A percentile compares a stretch with the other conserved stretches of the same genome.
phyloP scores from a whole-genome alignment of 2,888 invertebrate species.

The Sisyra terminalis region DNA sequence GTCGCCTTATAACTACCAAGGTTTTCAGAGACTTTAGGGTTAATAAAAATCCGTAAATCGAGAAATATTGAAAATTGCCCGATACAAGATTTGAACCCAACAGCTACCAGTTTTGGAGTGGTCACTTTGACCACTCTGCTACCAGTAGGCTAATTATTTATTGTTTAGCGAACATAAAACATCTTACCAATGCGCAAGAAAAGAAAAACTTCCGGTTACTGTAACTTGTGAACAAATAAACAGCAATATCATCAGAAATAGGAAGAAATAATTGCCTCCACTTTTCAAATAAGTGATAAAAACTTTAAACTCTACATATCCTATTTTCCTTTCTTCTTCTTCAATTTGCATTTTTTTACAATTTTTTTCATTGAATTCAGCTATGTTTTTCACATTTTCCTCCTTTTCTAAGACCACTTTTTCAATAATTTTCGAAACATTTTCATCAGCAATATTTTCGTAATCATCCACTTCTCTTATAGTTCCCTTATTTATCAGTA shows the following conservation, averaged over 20 bases:
- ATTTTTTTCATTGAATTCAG: slow-evolving; percentile 36
- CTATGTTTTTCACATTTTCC: slow-evolving; percentile 16
- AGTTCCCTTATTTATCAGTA: slow-evolving; percentile 75
- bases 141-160: too few relatives aligned
- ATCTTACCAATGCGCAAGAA: slow-evolving; percentile 56
- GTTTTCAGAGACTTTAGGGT: too few relatives aligned
- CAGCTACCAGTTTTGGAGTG: too few relatives aligned
- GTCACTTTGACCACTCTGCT: too few relatives aligned
- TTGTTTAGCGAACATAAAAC: slow-evolving; percentile 1
- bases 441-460: slow-evolving; percentile 69
- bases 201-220: slow-evolving; percentile 62
- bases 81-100: too few relatives aligned
- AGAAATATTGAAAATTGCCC: too few relatives aligned
- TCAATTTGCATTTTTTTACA: slow-evolving; percentile 27
- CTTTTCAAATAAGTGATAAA: slow-evolving; percentile 56
- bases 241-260: slow-evolving; percentile 39
- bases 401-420: slow-evolving; percentile 37
- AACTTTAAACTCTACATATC: slow-evolving; percentile 28
- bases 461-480: slow-evolving; percentile 85
- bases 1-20: too few relatives aligned
- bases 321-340: slow-evolving; percentile 42
- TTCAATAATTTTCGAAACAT: slow-evolving; percentile 64
- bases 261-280: slow-evolving; percentile 46
- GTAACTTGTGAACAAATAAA: slow-evolving; percentile 49
- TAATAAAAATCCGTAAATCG: too few relatives aligned